Conservation (phyloP, 2,113 vertebrate genomes). For the Podocnemis expansa region DNA sequence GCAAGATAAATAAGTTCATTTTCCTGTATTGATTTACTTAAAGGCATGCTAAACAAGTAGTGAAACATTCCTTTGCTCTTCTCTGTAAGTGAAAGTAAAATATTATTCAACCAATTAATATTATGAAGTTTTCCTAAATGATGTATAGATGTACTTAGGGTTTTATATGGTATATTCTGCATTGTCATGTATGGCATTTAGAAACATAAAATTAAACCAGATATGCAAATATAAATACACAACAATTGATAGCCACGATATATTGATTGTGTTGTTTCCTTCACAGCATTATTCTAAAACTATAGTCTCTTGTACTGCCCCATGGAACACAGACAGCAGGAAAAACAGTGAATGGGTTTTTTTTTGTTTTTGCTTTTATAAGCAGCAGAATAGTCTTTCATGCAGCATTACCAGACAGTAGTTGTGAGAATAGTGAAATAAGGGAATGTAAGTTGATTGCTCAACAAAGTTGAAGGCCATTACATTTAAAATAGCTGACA, state of each 20-base stretch:
- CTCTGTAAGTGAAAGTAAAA: conserved; percentile 63
- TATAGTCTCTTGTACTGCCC: background rate
- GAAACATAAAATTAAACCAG: conserved; percentile 39
- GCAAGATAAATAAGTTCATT: conserved; percentile 58
- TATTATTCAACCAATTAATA: conserved; percentile 69
- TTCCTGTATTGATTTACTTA: conserved; percentile 64
- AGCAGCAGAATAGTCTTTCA: background rate
- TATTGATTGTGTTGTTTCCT: background rate
- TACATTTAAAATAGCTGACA: background rate
- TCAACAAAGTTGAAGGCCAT: background rate
- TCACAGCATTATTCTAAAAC: background rate
- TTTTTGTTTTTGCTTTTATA: background rate
- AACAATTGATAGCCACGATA: background rate
- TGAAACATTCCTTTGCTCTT: conserved; percentile 54
- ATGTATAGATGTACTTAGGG: conserved; percentile 10
- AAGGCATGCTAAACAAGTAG: conserved; percentile 58
- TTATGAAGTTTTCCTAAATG: conserved; percentile 20
- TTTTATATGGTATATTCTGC: conserved; percentile 26
- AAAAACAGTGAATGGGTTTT: background rate
- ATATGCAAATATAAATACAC: conserved; percentile 32
- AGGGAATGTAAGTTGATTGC: background rate
- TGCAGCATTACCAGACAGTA: background rate
- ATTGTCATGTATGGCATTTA: conserved; percentile 20
- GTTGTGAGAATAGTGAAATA: background rate
- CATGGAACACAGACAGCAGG: background rate